Base-by-base conservation (phyloP, 92 coral and sea anemone species). In the Hydrozoanthus gracilis region DNA sequence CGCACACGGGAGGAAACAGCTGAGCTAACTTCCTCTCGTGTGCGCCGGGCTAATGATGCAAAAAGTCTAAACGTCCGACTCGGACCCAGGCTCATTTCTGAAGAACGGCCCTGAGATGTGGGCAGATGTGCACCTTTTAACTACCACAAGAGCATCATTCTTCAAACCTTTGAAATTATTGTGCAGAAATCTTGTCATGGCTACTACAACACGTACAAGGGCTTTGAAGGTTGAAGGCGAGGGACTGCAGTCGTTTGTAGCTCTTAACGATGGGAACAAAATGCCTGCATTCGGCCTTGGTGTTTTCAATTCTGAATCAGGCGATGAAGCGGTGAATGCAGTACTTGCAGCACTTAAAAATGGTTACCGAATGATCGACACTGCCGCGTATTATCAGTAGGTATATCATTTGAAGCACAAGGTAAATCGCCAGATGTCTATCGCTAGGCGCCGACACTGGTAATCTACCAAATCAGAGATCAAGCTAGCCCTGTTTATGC, bases 201-300 rank as follows among this genome's bases (percentile, higher is more conserved):
- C 39, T 27, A 27, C 39, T 27, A 27, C 39, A 27, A 27, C 39
- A 27, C 39, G 39, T 27, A 27, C 39, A 27, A 27, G 39, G 39
- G 55, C 7, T 27, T 39, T 76, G 67, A 52, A 52, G 82, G 39
- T 76, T 7, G 82, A 20, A 52, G 82, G 82, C 82, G 15, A 20
- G 12, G 82, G 82, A 10, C 61, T 76, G 27, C 18, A 10, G 66
- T 20, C 66, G 12, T 51, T 52, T 76, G 17, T 93, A 39, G 69
- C 90, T 86, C 92, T 96, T 3, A 93, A 96, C 62, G 96, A 96
- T 75, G 94, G 95, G 6, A 88, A 87, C 35, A 76, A 83, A 82
- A 94, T 94, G 77, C 99, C 99, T 27, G 86, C 90, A 61, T 90
- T 92, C 89, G 99, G 99, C 16, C 86, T 96, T 12, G 99, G 99